These are phyloP conservation scores for Nicator chloris DNA, from an alignment of 2,113 vertebrate genomes.

Conservation along the genomic window DNA sequence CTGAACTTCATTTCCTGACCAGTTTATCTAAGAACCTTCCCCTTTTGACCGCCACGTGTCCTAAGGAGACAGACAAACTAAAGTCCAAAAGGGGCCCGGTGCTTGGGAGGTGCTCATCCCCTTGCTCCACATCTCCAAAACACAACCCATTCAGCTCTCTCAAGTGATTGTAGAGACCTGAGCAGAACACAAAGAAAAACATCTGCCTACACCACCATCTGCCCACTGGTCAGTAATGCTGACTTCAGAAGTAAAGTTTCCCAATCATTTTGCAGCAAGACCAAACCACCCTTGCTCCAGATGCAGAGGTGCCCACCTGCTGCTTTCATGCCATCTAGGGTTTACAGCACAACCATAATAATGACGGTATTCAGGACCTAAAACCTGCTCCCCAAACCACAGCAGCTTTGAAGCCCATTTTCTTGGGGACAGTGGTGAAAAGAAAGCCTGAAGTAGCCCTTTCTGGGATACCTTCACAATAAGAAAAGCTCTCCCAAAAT, in stretches of 20 bases:
- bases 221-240: not conserved
- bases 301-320: not conserved
- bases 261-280: not conserved
- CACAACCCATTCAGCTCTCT: accelerated
- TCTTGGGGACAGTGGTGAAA: not conserved
- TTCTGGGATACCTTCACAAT: not conserved
- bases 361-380: not conserved
- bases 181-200: not conserved
- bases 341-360: not conserved
- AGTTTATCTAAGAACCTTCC: not conserved
- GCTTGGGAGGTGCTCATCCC: not conserved
- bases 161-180: not conserved
- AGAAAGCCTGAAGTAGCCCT: not conserved
- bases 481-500: not conserved
- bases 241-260: not conserved
- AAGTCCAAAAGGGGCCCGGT: not conserved
- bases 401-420: not conserved
- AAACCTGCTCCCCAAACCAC: not conserved
- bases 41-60: not conserved
- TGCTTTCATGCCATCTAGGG: not conserved
- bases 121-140: not conserved
- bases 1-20: not conserved
- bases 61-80: not conserved
- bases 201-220: not conserved
- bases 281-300: not conserved